A percentile compares a stretch with the other conserved stretches of the same genome.
phyloP scores from a whole-genome alignment of 2,888 invertebrate genomes.

The Catocala sponsa region DNA sequence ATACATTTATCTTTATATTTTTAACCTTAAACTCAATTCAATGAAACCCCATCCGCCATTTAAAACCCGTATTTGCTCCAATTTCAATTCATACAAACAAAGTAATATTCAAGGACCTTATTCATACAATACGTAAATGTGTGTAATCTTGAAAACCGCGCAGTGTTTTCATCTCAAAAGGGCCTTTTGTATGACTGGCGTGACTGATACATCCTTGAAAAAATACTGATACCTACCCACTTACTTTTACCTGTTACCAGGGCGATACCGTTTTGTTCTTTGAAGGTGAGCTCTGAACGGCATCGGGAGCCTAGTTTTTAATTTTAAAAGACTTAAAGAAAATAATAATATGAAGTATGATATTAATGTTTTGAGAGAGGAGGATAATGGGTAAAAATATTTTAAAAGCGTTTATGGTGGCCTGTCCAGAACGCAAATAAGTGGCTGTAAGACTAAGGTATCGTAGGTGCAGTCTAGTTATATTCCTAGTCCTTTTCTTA shows the following conservation, averaged over 20 bases:
- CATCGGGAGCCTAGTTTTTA: neutral
- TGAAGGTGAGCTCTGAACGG: slow-evolving; percentile 56
- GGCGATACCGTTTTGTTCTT: slow-evolving; percentile 57
- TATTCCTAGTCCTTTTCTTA: no score
- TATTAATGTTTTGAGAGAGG: no score
- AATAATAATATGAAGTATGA: no score
- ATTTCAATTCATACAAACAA: slow-evolving; percentile 19
- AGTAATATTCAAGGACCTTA: slow-evolving; percentile 10
- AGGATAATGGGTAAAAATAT: no score
- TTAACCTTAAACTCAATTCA: no score
- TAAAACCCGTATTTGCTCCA: slow-evolving; percentile 14
- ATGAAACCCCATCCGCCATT: neutral
- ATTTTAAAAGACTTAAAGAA: no score
- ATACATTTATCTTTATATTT: neutral
- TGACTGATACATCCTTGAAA: slow-evolving; percentile 60
- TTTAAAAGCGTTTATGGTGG: no score
- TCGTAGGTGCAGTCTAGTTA: no score
- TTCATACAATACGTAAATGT: slow-evolving; percentile 18
- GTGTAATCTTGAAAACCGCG: slow-evolving; percentile 45
- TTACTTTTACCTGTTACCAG: slow-evolving; percentile 64
- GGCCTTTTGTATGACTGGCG: slow-evolving; percentile 61
- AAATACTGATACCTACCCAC: slow-evolving; percentile 44
- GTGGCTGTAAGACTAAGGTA: no score
- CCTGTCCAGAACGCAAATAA: no score
- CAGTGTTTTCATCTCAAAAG: slow-evolving; percentile 50